Percentiles rank a stretch among this genome's conserved stretches.
Evolutionary conservation across 2,113 vertebrate species (phyloP).

Genomic region (Cisticola juncidis): DNA sequence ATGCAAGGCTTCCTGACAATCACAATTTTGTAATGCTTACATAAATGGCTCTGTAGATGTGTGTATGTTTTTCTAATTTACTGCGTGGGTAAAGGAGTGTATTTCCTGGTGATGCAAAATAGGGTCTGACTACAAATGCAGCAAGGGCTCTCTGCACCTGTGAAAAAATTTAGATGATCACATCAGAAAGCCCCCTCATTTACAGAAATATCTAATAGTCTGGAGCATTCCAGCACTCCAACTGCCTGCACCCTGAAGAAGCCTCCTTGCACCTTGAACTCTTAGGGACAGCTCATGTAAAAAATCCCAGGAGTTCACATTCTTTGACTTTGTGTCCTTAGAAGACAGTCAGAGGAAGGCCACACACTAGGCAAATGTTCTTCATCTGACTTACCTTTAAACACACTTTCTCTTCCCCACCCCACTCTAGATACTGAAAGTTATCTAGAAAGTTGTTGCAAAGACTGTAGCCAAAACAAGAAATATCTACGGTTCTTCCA

Average conservation of each 20-base stretch:
- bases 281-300: background rate
- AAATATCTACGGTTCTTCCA: background rate
- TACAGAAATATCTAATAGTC: background rate
- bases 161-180: background rate
- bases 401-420: fast-evolving
- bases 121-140: background rate
- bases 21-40: constrained; percentile 37
- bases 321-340: background rate
- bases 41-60: constrained; percentile 32
- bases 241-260: background rate
- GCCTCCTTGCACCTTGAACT: background rate
- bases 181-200: background rate
- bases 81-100: background rate
- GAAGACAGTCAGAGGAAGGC: background rate
- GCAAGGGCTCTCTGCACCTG: background rate
- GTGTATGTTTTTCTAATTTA: constrained; percentile 25
- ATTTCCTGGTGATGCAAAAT: background rate
- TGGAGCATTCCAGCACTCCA: background rate
- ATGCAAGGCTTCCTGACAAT: constrained; percentile 56
- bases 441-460: background rate
- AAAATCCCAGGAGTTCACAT: background rate
- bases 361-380: background rate
- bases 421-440: background rate
- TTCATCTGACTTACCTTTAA: background rate
- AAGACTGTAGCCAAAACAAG: background rate